phyloP scores from a whole-genome alignment of 1,140 invertebrate species.

The Diachasmimorpha longicaudata region DNA sequence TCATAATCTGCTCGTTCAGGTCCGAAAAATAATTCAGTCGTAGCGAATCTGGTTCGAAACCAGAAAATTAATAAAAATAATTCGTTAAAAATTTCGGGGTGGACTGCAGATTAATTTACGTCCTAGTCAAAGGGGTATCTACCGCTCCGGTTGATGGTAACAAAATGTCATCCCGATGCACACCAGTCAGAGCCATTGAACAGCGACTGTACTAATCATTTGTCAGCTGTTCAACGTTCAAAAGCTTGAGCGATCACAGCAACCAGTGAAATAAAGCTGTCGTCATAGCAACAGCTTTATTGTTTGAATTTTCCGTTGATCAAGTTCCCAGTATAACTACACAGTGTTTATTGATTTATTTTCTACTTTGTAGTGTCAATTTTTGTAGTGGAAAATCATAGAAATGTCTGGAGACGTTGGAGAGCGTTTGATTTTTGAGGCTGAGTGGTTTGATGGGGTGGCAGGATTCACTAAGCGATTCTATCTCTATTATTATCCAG shows the following conservation, averaged over 20 bases:
- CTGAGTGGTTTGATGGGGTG: slow-evolving; percentile 84
- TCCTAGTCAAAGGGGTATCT: too few species aligned
- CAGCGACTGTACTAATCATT: too few species aligned
- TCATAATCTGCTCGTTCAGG: not conserved
- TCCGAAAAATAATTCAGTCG: too few species aligned
- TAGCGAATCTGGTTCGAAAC: too few species aligned
- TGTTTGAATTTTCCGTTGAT: not conserved
- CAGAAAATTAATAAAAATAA: too few species aligned
- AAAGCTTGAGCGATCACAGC: not conserved
- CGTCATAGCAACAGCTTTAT: not conserved
- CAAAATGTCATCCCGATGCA: too few species aligned
- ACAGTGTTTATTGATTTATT: not conserved
- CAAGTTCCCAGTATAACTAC: not conserved
- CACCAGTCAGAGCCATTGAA: too few species aligned
- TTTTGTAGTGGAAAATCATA: not conserved
- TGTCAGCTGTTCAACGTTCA: not conserved
- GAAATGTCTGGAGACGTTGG: slow-evolving; percentile 39
- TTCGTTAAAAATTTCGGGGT: too few species aligned
- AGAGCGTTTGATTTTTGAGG: slow-evolving; percentile 68
- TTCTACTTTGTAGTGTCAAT: not conserved
- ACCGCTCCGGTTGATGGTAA: too few species aligned
- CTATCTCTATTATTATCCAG: slow-evolving; percentile 76
- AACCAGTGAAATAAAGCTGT: not conserved
- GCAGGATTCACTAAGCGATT: slow-evolving; percentile 75
- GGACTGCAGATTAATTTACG: too few species aligned